phyloP scores from a whole-genome alignment of 2,113 vertebrate genomes.

The Chrysemys picta region DNA sequence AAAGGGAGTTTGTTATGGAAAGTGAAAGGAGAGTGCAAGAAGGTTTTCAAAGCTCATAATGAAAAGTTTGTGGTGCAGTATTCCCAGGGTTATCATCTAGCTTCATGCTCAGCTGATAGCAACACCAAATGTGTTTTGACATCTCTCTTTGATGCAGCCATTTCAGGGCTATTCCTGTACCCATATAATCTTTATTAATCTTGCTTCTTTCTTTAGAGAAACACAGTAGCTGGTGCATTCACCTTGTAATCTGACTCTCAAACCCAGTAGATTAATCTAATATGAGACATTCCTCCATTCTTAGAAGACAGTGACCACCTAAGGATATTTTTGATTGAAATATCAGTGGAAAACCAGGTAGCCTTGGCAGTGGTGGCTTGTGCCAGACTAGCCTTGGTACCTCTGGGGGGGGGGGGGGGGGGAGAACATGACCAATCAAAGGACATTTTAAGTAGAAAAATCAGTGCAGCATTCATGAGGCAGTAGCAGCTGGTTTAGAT shows the following conservation, averaged over 20 bases:
- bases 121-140: neutral
- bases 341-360: neutral
- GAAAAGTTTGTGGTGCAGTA: neutral
- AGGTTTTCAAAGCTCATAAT: neutral
- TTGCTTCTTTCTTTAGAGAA: neutral
- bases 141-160: neutral
- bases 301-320: neutral
- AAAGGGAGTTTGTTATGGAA: neutral
- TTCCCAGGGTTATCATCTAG: neutral
- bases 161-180: neutral
- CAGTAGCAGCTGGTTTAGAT: neutral
- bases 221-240: neutral
- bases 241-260: neutral
- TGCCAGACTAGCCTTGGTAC: neutral
- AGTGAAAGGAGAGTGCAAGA: neutral
- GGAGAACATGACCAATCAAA: neutral
- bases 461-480: fast-evolving
- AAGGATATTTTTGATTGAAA: neutral
- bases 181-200: neutral
- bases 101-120: neutral
- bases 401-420: neutral
- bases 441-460: neutral
- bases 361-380: neutral
- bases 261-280: neutral
- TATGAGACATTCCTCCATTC: neutral